A percentile compares a stretch with the other conserved stretches of the same genome.
Conservation (phyloP, 2,888 invertebrate species). For the Andrena camellia region DNA sequence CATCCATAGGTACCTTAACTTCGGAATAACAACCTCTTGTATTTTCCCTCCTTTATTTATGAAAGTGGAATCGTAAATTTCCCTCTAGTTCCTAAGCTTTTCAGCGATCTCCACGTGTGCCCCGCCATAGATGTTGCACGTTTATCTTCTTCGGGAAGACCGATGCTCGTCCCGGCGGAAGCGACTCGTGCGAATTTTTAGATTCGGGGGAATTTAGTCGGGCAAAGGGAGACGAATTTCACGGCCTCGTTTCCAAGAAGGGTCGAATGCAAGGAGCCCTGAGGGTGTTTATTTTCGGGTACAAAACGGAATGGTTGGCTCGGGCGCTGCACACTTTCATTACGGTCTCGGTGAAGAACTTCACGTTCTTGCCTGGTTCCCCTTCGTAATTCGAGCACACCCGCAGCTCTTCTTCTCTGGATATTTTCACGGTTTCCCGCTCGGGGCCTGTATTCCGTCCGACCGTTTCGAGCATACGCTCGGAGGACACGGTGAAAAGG, state of each 20-base stretch:
- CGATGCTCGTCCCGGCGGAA: not conserved
- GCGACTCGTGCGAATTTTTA: constrained; percentile 41
- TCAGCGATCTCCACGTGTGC: not conserved
- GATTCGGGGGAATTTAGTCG: constrained; percentile 16
- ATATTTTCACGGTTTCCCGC: constrained; percentile 53
- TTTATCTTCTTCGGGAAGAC: not conserved
- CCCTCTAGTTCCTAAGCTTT: not conserved
- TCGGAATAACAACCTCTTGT: not conserved
- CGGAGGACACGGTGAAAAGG: constrained; percentile 42
- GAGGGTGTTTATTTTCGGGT: constrained; percentile 64
- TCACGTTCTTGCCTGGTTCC: constrained; percentile 28
- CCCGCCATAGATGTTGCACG: not conserved
- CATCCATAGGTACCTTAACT: too few relatives aligned
- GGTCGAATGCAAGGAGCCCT: constrained; percentile 41
- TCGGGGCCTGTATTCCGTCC: constrained; percentile 44
- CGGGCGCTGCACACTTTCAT: constrained; percentile 46
- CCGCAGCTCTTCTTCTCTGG: constrained; percentile 14
- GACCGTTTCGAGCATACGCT: constrained; percentile 29
- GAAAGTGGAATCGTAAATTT: not conserved
- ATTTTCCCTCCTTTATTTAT: not conserved
- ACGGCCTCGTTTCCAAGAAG: constrained; percentile 40
- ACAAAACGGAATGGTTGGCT: constrained; percentile 45
- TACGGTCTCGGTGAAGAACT: constrained; percentile 43
- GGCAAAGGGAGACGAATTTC: constrained; percentile 24
- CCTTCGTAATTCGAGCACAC: constrained; percentile 66